Evolutionary conservation across 2,113 vertebrate genomes (phyloP).

Genomic region (Nibea albiflora): DNA sequence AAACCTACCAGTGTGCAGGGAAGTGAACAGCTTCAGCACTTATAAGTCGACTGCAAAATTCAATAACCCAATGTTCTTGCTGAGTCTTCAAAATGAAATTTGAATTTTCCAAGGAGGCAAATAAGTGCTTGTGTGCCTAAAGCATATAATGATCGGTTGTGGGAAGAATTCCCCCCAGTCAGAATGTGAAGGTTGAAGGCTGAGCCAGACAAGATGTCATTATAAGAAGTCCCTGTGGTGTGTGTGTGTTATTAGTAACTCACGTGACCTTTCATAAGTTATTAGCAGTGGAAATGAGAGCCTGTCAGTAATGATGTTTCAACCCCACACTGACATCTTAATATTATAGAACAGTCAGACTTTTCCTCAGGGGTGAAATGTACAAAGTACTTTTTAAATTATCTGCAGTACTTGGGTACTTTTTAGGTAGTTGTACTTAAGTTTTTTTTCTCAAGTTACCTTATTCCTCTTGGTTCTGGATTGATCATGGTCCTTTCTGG

Average conservation of each 20-base stretch:
- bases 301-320: not conserved
- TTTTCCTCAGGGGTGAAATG: not conserved
- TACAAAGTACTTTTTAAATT: not conserved
- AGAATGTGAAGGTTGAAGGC: not conserved
- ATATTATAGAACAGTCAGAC: not conserved
- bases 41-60: not conserved
- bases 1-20: not conserved
- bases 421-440: not conserved
- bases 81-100: slow-evolving; percentile 16
- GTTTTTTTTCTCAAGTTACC: no score
- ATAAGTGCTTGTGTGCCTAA: not conserved
- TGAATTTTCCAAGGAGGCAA: not conserved
- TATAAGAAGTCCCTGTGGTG: not conserved
- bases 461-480: no score
- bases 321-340: not conserved
- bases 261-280: slow-evolving; percentile 12
- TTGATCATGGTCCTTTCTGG: no score
- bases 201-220: slow-evolving; percentile 8
- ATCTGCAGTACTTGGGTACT: not conserved
- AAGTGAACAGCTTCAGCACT: slow-evolving; percentile 11
- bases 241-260: not conserved
- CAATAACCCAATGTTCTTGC: slow-evolving; percentile 19
- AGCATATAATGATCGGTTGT: slow-evolving; percentile 5
- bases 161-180: not conserved
- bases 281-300: slow-evolving; percentile 26